Percentiles rank a stretch among this genome's conserved stretches.
Evolutionary conservation across 2,888 invertebrate species (phyloP).

Genomic region (Cryptocheilus praepositus): DNA sequence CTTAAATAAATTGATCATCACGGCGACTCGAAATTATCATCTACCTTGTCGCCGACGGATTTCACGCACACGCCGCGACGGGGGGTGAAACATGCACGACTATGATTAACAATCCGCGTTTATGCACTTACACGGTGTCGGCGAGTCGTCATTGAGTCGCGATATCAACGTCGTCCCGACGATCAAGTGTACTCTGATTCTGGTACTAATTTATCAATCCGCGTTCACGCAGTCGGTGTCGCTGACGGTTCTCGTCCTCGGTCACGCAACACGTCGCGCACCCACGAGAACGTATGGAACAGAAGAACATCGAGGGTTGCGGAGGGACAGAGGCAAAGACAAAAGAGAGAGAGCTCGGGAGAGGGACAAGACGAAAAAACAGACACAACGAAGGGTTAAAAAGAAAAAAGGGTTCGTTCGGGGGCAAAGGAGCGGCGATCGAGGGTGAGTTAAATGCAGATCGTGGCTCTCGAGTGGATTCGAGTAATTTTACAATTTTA

Average conservation of each 20-base stretch:
- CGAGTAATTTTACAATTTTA: slow-evolving; percentile 64
- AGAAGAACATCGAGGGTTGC: slow-evolving; percentile 1
- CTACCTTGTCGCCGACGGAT: too few species aligned
- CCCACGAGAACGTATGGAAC: slow-evolving; percentile 16
- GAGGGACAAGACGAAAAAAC: too few species aligned
- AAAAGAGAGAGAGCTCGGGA: too few species aligned
- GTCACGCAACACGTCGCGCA: slow-evolving; percentile 32
- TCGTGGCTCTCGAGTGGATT: slow-evolving; percentile 44
- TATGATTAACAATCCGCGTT: slow-evolving; percentile 20
- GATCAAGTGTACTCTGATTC: slow-evolving; percentile 26
- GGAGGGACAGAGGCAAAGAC: slow-evolving; percentile 9
- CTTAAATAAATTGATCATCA: too few species aligned
- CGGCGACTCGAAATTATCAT: too few species aligned
- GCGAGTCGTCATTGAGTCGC: too few species aligned
- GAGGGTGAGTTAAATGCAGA: slow-evolving; percentile 27
- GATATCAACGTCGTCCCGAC: background rate
- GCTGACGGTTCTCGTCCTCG: slow-evolving; percentile 14
- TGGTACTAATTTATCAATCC: slow-evolving; percentile 34
- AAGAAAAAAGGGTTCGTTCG: background rate
- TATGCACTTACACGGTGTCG: slow-evolving; percentile 13
- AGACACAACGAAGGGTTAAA: slow-evolving; percentile 15
- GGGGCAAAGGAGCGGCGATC: slow-evolving; percentile 10
- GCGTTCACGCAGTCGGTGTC: slow-evolving; percentile 24
- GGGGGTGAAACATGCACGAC: slow-evolving; percentile 2
- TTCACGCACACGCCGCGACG: slow-evolving; percentile 4